Evolutionary conservation across 2,888 invertebrate genomes (phyloP), one percentile per base, ranked within the genome.

Genomic region (Coenonympha glycerion): DNA sequence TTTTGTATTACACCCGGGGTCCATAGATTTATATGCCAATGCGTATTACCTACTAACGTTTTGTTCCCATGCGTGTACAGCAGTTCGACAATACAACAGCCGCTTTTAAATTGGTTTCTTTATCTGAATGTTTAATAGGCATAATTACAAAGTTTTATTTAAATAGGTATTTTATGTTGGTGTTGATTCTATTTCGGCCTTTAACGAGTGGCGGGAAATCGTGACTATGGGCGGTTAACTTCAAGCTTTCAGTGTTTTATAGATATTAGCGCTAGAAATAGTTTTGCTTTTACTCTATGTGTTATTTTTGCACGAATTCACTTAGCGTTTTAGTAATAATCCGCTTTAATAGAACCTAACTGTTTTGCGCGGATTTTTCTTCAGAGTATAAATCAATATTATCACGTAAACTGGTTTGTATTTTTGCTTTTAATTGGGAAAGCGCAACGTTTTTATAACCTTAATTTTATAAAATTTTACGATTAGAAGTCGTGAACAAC

Each of bases 161-260:
- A 47, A 40, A n/a, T n/a, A n/a, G n/a, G 40, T 53, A 46, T 46
- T 49, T 53, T 33, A 53, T 46, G 42, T 9, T 39, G 33, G 51
- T 50, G 52, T 55, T 58, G 49, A 59, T 54, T 53, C 46, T 53
- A 55, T 58, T 58, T 55, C 52, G 39, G 49, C 51, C 33, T 49
- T 45, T 34, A 54, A 59, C 49, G 53, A 56, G 55, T 50, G 45
- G 33, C 47, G 34, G 19, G 13, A n/a, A 45, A 33, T 58, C 58
- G 61, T 60, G 59, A 53, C 60, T 57, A 51, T 39, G 21, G 49
- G 56, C 39, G 47, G 56, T 58, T 58, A 55, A 37, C 24, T 16
- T 21, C 6, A 45, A 46, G 26, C 48, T 49, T 52, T 55, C 49
- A 52, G 37, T 28, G 41, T 39, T 51, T 49, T 28, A 45, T 47